phyloP scores from a whole-genome alignment of 2,888 invertebrate genomes.

The Dynastes hyllus region DNA sequence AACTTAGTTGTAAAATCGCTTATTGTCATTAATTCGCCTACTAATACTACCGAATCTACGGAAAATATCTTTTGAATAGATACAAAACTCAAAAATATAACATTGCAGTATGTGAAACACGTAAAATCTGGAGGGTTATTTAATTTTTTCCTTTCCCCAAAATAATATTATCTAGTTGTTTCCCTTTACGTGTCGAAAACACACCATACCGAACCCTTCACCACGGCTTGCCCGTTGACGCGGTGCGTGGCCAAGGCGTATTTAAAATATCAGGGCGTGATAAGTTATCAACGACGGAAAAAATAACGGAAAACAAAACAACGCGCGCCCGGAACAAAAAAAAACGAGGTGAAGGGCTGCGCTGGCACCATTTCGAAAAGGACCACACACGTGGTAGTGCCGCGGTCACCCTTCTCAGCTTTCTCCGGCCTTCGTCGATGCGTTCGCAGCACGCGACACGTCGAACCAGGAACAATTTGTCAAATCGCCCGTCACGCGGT shows the following conservation, averaged over 20 bases:
- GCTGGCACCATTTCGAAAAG: slow-evolving; percentile 32
- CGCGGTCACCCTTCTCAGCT: slow-evolving; percentile 14
- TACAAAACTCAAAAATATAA: too few relatives aligned
- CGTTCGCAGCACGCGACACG: slow-evolving; percentile 39
- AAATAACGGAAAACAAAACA: slow-evolving; percentile 41
- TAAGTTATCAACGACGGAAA: slow-evolving; percentile 42
- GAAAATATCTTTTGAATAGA: too few relatives aligned
- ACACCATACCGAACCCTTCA: slow-evolving; percentile 1
- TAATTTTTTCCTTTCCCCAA: too few relatives aligned
- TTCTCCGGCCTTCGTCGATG: slow-evolving; percentile 20
- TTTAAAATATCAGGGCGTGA: slow-evolving; percentile 45
- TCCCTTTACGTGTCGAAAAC: slow-evolving; percentile 26
- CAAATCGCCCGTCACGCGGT: slow-evolving; percentile 41
- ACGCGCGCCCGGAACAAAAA: slow-evolving; percentile 11
- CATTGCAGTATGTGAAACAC: too few relatives aligned
- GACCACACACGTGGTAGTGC: slow-evolving; percentile 44
- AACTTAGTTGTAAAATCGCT: too few relatives aligned
- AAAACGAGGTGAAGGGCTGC: slow-evolving; percentile 15
- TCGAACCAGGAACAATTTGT: slow-evolving; percentile 42
- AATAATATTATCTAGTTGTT: background rate
- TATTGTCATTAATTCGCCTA: too few relatives aligned
- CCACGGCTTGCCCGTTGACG: background rate
- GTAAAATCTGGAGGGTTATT: too few relatives aligned
- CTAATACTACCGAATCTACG: too few relatives aligned
- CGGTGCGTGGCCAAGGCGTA: slow-evolving; percentile 30